Percentiles rank a stretch among this genome's conserved stretches.
Conservation (phyloP, 2,888 invertebrate genomes). For the Chrysolina oricalcia region DNA sequence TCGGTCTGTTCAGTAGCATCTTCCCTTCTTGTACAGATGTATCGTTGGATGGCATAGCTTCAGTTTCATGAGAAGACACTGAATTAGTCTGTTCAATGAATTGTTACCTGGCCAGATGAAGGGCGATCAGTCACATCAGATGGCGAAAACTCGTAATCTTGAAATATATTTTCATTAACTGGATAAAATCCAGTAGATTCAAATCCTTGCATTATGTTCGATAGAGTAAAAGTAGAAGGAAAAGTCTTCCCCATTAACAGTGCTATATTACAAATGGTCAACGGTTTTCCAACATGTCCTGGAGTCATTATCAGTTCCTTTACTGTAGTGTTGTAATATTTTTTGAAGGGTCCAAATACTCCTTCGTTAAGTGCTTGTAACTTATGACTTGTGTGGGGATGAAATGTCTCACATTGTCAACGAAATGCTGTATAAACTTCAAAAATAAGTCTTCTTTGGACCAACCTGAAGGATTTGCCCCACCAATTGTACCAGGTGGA, state of each 20-base stretch:
- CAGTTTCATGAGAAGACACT: neutral
- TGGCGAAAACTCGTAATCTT: constrained; percentile 12
- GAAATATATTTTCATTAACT: constrained; percentile 6
- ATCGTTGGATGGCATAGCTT: neutral
- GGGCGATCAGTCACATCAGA: constrained; percentile 7
- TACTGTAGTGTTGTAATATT: constrained; percentile 23
- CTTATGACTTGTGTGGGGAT: too few relatives aligned
- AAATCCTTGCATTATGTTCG: constrained; percentile 6
- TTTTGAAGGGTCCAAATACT: too few relatives aligned
- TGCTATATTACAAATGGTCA: constrained; percentile 16
- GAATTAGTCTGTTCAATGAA: neutral
- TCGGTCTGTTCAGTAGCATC: too few relatives aligned
- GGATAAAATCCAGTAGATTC: constrained; percentile 17
- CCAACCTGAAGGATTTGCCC: constrained; percentile 22
- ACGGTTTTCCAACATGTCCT: constrained; percentile 15
- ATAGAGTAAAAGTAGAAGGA: neutral
- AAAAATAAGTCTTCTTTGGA: constrained; percentile 55
- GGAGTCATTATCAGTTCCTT: constrained; percentile 3
- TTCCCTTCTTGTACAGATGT: too few relatives aligned
- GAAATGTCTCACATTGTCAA: too few relatives aligned
- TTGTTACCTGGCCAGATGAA: neutral
- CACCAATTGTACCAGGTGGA: constrained; percentile 35
- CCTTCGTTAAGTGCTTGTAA: too few relatives aligned
- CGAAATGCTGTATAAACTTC: too few relatives aligned
- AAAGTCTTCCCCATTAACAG: too few relatives aligned